Conservation (phyloP, 2,113 vertebrate species). For the Plectropomus leopardus region DNA sequence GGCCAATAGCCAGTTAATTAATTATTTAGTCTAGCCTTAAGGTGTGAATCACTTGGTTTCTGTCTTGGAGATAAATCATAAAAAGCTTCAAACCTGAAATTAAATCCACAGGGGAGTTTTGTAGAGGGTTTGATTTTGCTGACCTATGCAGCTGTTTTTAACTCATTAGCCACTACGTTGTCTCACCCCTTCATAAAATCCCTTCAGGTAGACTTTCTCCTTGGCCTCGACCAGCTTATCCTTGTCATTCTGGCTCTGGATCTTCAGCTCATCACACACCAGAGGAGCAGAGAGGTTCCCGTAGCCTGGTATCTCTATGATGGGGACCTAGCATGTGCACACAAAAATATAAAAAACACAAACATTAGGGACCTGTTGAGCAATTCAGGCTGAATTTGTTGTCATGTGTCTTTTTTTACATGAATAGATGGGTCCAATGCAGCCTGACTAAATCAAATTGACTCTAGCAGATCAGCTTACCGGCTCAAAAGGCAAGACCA, state of each 20-base stretch:
- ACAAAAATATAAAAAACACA: conserved; percentile 10
- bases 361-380: background rate
- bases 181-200: conserved; percentile 98
- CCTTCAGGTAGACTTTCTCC: conserved; percentile 94
- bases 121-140: conserved; percentile 8
- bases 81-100: conserved; percentile 17
- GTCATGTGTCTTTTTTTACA: background rate
- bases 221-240: conserved; percentile 97
- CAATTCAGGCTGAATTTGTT: background rate
- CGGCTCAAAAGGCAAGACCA: conserved; percentile 96
- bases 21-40: conserved; percentile 43
- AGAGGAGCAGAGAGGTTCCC: conserved; percentile 92
- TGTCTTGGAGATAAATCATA: conserved; percentile 35
- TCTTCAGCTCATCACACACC: conserved; percentile 95
- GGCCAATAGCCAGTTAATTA: conserved; percentile 12
- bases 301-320: conserved; percentile 95
- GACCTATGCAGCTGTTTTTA: background rate
- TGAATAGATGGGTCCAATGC: background rate
- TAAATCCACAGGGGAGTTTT: background rate
- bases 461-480: conserved; percentile 80
- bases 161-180: background rate
- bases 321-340: conserved; percentile 86
- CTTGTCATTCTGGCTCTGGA: conserved; percentile 97
- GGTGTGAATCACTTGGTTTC: conserved; percentile 25
- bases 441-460: background rate